Evolutionary conservation across 2,797 vertebrate genomes (phyloP), one percentile per base, ranked within the genome.

Genomic region (Falco novaeseelandiae): DNA sequence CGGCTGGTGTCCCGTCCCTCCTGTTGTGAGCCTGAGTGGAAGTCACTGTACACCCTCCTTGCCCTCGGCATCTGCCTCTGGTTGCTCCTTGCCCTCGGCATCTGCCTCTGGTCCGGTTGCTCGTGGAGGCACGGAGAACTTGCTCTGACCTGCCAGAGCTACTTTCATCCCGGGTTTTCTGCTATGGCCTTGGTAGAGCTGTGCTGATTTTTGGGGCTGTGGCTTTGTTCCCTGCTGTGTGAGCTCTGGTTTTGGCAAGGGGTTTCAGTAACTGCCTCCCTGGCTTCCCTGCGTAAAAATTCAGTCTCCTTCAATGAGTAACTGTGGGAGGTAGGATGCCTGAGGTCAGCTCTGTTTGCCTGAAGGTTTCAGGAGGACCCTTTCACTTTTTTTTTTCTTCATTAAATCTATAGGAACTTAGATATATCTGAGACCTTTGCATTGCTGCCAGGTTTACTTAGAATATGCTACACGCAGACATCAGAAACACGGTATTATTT

Each of bases 1-100:
- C 13, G 40, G 40, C 40, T 40, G 40, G 16, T 18, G 73, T 69
- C 55, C 36, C 5, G 6, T 30, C 73, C 16, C 32, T 34, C 17
- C 19, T 16, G 7, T 6, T 2, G 12, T 4, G 34, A 29, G 30
- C 15, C 34, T 2, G 46, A 5, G 38, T 32, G 38, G 57, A 62
- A 22, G 36, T 18, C 21, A 1, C 36, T 2, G 0, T 5, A 8
- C 16, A 0, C 27, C 3, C 27, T 9, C 20, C 27, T 27, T 32
- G 30, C 4, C 5, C 70, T 51, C 3, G 0, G 36, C 62, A 3
- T 27, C 30, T 18, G 20, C 46, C 55, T 32, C 26, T 8, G 36
- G 36, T 36, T 36, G 36, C 27, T 9, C 20, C 27, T 27, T 32
- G 30, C 4, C 5, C 70, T 51, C 3, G 1, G 36, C 62, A 3